phyloP scores from a whole-genome alignment of 2,888 invertebrate species.

The Drosophila pseudotakahashii region DNA sequence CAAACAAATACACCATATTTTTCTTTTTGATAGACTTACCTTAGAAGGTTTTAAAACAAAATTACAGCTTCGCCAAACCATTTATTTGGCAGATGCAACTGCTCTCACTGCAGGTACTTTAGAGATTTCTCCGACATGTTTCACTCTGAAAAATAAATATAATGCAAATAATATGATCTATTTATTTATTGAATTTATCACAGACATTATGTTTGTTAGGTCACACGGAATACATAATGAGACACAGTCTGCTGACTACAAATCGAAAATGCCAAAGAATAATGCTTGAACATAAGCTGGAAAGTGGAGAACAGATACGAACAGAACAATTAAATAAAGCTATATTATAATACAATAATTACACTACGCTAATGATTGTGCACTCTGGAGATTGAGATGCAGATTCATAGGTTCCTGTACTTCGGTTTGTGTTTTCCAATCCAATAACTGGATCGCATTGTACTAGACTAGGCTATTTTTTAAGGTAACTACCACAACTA shows the following conservation, averaged over 20 bases:
- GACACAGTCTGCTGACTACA: constrained; percentile 67
- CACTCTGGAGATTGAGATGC: constrained; percentile 25
- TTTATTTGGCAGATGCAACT: too few relatives aligned
- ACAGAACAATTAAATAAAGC: constrained; percentile 45
- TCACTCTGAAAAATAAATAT: too few relatives aligned
- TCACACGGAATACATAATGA: constrained; percentile 67
- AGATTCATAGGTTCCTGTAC: constrained; percentile 77
- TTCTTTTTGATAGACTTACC: too few relatives aligned
- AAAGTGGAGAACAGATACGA: constrained; percentile 29
- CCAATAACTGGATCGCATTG: constrained; percentile 33
- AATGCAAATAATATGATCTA: too few relatives aligned
- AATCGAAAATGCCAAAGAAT: constrained; percentile 67
- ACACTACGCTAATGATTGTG: constrained; percentile 35
- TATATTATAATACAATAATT: constrained; percentile 46
- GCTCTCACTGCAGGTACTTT: too few relatives aligned
- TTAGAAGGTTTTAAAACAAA: too few relatives aligned
- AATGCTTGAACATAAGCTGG: constrained; percentile 33
- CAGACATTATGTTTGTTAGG: constrained; percentile 76
- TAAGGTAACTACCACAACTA: constrained; percentile 24
- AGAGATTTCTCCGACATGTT: too few relatives aligned
- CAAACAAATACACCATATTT: too few relatives aligned
- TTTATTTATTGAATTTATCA: constrained; percentile 74
- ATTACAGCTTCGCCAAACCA: too few relatives aligned
- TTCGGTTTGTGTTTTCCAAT: constrained; percentile 45
- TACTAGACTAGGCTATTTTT: constrained; percentile 52